Evolutionary conservation across 23 tunicate genomes (phyloP), one percentile per base, ranked within the genome.

Genomic region (Halocynthia aurantium): DNA sequence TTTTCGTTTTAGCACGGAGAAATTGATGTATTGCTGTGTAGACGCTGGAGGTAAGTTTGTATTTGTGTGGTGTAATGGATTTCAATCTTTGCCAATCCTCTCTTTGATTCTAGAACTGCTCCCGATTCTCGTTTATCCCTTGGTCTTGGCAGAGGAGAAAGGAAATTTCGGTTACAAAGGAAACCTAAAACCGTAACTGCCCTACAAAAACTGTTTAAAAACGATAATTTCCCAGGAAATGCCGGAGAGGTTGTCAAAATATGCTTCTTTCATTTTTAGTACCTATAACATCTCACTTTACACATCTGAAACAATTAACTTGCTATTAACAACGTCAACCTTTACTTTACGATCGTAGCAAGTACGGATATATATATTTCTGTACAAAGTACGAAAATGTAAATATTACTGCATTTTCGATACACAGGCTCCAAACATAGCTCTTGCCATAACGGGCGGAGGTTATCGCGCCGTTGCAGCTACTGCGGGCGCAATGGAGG

Each of bases 371-470:
- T 1, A 31, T 0, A 31, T 1, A 31, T 31, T 31, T 31, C 44
- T 31, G 44, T 31, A 31, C 44, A 31, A 31, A 31, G 2, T 31
- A 31, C 44, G 44, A 31, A 31, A 31, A 31, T 31, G 44, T 31
- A 31, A 31, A 31, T 31, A 31, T 0, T 4, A 31, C 4, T 31
- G 44, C 44, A 31, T 31, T 31, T 31, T 31, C 44, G 44, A 31
- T 31, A 31, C 44, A 31, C 53, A 84, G 87, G 67, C 87, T 44
- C 87, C 87, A 15, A 68, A 55, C 10, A 76, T 84, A 22, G 81
- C 87, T 15, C 56, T 84, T 7, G 87, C 81, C 67, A 80, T 81
- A 7, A 61, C 81, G 6, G 87, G 87, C 10, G 87, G 87, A 10
- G 87, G 87, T 21, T 84, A 76, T 68, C 56, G 87, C 52, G 87